Evolutionary conservation across 2,888 invertebrate species (phyloP).

Genomic region (Theristus sp.): DNA sequence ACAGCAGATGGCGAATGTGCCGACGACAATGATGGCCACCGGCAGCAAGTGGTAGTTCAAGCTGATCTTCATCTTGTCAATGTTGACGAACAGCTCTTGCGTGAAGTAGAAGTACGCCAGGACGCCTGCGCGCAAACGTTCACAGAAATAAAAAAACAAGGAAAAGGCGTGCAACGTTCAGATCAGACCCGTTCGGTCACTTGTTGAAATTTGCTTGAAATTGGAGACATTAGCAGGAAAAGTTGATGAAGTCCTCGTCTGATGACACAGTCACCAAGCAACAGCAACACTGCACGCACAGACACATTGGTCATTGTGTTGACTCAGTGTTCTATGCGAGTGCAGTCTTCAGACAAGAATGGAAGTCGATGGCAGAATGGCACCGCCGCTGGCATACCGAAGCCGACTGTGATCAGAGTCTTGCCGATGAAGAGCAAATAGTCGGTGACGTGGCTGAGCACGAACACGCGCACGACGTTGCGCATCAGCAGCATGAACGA

Average conservation of each 20-base stretch:
- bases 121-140: too few species aligned
- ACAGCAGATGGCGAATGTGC: constrained; percentile 64
- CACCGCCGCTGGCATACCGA: too few species aligned
- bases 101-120: constrained; percentile 54
- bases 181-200: too few species aligned
- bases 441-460: constrained; percentile 49
- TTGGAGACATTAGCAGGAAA: too few species aligned
- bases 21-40: constrained; percentile 56
- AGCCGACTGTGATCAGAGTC: constrained; percentile 55
- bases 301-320: too few species aligned
- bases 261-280: too few species aligned
- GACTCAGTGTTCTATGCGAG: too few species aligned
- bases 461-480: constrained; percentile 45
- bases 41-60: constrained; percentile 61
- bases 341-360: too few species aligned
- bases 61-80: constrained; percentile 38
- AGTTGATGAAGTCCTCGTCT: too few species aligned
- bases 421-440: constrained; percentile 80
- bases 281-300: too few species aligned
- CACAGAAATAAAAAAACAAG: not conserved
- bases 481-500: constrained; percentile 72
- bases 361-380: too few species aligned
- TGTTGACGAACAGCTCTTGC: constrained; percentile 34
- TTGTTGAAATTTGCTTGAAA: too few species aligned
- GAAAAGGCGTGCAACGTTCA: not conserved